Percentiles rank a stretch among this genome's conserved stretches.
phyloP scores from a whole-genome alignment of 2,113 vertebrate genomes.

The Anolis carolinensis region DNA sequence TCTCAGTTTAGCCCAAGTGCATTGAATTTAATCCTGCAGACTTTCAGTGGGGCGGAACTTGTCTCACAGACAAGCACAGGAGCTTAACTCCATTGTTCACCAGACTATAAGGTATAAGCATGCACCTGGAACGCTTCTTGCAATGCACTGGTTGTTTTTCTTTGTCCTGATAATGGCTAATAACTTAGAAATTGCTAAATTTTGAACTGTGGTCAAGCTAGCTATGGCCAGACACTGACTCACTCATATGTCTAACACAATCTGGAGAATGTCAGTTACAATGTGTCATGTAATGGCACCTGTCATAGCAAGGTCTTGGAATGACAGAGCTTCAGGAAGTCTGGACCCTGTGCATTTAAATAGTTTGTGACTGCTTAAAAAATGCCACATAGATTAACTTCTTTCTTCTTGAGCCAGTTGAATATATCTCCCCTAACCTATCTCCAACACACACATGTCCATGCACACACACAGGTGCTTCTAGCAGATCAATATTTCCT shows the following conservation, averaged over 20 bases:
- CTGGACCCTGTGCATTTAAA: neutral
- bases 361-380: neutral
- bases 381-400: neutral
- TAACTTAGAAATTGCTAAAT: neutral
- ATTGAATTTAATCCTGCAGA: slow-evolving; percentile 3
- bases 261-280: slow-evolving; percentile 6
- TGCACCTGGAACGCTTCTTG: neutral
- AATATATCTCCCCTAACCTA: neutral
- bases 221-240: neutral
- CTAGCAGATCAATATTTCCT: neutral
- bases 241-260: slow-evolving; percentile 18
- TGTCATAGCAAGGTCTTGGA: neutral
- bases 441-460: no score
- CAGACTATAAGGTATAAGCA: neutral
- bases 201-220: neutral
- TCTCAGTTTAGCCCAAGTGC: neutral
- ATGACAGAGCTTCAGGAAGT: neutral
- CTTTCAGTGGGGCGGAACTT: neutral
- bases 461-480: neutral
- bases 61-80: neutral
- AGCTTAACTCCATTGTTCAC: slow-evolving; percentile 8
- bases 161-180: neutral
- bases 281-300: slow-evolving; percentile 15
- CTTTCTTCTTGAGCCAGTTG: neutral
- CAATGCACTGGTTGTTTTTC: neutral